A percentile compares a stretch with the other conserved stretches of the same genome.
Evolutionary conservation across 2,888 invertebrate genomes (phyloP).

Genomic region (Drosophila nr. medialis): DNA sequence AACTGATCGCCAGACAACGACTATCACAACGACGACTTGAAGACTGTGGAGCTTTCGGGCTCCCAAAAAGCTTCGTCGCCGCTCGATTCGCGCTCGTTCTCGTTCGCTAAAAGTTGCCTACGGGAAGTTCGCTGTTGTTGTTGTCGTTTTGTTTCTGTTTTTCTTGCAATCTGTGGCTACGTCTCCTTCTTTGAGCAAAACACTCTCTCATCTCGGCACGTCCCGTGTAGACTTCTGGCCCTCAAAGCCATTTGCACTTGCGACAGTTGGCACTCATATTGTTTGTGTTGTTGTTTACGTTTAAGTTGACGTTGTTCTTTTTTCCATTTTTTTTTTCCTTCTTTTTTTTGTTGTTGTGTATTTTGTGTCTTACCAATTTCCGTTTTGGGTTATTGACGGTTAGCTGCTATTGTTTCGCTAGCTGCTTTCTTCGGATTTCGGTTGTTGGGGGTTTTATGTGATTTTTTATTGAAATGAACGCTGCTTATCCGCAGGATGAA

Average conservation of each 20-base stretch:
- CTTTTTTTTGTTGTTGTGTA: slow-evolving; percentile 41
- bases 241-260: slow-evolving; percentile 73
- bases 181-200: slow-evolving; percentile 29
- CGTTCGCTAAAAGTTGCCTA: slow-evolving; percentile 40
- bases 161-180: slow-evolving; percentile 51
- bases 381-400: slow-evolving; percentile 61
- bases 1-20: slow-evolving; percentile 59
- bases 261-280: slow-evolving; percentile 69
- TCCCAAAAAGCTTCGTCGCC: slow-evolving; percentile 57
- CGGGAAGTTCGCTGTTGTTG: slow-evolving; percentile 36
- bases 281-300: slow-evolving; percentile 35
- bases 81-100: slow-evolving; percentile 45
- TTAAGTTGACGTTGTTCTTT: slow-evolving; percentile 30
- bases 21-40: slow-evolving; percentile 46
- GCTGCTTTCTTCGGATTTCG: slow-evolving; percentile 52
- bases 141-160: slow-evolving; percentile 7
- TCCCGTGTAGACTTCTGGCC: slow-evolving; percentile 56
- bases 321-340: slow-evolving; percentile 41
- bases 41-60: slow-evolving; percentile 57
- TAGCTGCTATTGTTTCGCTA: slow-evolving; percentile 34
- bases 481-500: slow-evolving; percentile 39
- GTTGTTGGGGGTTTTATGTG: slow-evolving; percentile 40
- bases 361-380: slow-evolving; percentile 71
- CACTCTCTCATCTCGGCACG: slow-evolving; percentile 23
- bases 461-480: slow-evolving; percentile 22